phyloP scores from a whole-genome alignment of 2,797 vertebrate genomes.

The Gambusia yucatana region DNA sequence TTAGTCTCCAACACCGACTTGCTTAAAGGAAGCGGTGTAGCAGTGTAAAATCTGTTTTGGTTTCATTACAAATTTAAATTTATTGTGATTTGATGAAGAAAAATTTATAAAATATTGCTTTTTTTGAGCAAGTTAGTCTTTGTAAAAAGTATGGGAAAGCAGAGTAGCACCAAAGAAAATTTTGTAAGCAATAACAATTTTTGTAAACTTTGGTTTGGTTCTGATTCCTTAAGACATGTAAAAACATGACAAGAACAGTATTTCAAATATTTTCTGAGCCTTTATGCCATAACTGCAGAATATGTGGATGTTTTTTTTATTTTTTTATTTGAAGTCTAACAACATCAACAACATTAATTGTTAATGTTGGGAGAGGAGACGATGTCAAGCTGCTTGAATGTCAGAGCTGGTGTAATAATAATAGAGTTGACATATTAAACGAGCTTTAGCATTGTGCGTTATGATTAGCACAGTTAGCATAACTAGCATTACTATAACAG shows the following conservation, averaged over 20 bases:
- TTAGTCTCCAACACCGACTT: constrained; percentile 30
- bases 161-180: not conserved
- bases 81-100: constrained; percentile 3
- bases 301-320: too few species aligned
- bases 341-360: not conserved
- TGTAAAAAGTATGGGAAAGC: constrained; percentile 6
- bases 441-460: not conserved
- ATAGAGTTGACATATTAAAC: not conserved
- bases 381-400: not conserved
- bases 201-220: not conserved
- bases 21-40: constrained; percentile 33
- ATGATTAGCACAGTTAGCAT: not conserved
- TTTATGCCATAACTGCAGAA: not conserved
- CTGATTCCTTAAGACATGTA: not conserved
- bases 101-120: not conserved
- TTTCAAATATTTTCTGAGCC: not conserved
- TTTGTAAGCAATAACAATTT: not conserved
- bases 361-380: not conserved
- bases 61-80: constrained; percentile 13
- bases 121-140: constrained; percentile 11
- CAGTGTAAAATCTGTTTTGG: constrained; percentile 10
- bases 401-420: not conserved
- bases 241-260: not conserved
- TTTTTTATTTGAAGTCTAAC: too few species aligned
- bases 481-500: not conserved